A percentile compares a stretch with the other conserved stretches of the same genome.
These are phyloP conservation scores for Rynchops niger DNA, from an alignment of 2,113 vertebrate genomes.

Conservation along the genomic window DNA sequence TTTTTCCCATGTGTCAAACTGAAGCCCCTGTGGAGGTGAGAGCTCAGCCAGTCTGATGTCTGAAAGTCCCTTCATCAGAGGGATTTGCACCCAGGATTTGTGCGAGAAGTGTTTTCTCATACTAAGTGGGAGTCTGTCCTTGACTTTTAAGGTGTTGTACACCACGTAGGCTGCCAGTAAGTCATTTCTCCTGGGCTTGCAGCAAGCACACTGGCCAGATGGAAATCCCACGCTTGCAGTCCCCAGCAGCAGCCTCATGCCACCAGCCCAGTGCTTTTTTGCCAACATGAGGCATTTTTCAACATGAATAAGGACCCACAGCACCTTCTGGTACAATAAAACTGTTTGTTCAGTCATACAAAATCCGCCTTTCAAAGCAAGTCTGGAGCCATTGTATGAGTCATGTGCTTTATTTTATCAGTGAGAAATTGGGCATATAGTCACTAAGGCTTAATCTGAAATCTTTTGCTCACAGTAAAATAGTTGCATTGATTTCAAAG, in stretches of 20 bases:
- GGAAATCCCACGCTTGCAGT: constrained; percentile 6
- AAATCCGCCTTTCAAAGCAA: not conserved
- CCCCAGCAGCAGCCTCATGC: not conserved
- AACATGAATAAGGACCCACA: not conserved
- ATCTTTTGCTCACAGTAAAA: not conserved
- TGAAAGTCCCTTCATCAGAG: not conserved
- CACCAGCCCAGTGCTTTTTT: constrained; percentile 6
- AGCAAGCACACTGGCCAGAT: not conserved
- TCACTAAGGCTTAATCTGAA: constrained; percentile 1
- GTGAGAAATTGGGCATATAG: not conserved
- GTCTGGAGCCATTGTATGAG: not conserved
- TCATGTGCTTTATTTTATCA: constrained; percentile 2
- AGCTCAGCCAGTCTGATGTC: not conserved
- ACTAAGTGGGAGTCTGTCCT: not conserved
- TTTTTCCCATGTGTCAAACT: not conserved
- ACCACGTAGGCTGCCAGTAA: not conserved
- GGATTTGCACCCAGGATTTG: not conserved
- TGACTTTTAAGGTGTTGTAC: not conserved
- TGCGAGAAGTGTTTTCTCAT: not conserved
- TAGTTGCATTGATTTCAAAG: not conserved
- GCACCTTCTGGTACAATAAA: constrained; percentile 10
- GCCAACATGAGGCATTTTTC: not conserved
- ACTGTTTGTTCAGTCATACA: not conserved
- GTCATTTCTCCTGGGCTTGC: not conserved
- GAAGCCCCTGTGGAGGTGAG: not conserved